Conservation (phyloP, 2,797 vertebrate genomes). For the Poeciliopsis gracilis region DNA sequence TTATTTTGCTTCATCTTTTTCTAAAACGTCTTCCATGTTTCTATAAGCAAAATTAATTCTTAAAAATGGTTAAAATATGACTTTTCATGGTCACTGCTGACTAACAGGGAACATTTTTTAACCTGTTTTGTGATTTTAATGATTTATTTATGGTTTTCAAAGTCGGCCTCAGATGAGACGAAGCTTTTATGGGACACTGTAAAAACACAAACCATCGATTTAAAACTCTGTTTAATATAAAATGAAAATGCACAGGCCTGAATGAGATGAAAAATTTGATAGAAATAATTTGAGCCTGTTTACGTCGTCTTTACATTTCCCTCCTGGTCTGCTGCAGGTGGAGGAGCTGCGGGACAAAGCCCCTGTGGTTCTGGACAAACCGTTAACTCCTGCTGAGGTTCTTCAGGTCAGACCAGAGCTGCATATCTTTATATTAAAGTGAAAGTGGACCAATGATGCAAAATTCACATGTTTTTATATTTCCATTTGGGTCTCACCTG, state of each 20-base stretch:
- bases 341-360: slow-evolving; percentile 80
- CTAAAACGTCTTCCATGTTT: neutral
- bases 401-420: slow-evolving; percentile 76
- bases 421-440: too few species aligned
- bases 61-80: neutral
- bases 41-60: neutral
- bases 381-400: slow-evolving; percentile 80
- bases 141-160: neutral
- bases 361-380: slow-evolving; percentile 71
- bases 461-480: too few species aligned
- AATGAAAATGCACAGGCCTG: neutral
- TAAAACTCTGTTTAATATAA: neutral
- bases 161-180: neutral
- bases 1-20: neutral
- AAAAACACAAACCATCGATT: neutral
- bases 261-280: neutral
- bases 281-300: neutral
- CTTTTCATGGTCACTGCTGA: neutral
- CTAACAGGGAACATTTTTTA: too few species aligned
- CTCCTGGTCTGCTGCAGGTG: slow-evolving; percentile 44
- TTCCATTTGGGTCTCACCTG: too few species aligned
- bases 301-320: neutral
- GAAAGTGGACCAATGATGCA: too few species aligned
- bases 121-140: neutral
- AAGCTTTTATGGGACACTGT: neutral